Conservation (phyloP, 2,888 invertebrate species). For the Pinctada fucata region DNA sequence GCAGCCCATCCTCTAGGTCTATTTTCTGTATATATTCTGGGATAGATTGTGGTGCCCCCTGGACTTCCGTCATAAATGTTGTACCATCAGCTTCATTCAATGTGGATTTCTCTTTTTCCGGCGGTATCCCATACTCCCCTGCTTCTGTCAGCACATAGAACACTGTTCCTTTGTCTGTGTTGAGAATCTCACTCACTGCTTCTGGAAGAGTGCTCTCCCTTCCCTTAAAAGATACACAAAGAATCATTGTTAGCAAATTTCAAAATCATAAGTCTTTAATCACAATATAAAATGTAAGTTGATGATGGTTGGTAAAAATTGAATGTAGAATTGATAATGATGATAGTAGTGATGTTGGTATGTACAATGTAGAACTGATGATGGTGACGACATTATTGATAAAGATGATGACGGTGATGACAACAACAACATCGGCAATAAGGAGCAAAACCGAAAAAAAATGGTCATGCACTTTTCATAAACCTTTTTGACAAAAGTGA, state of each 20-base stretch:
- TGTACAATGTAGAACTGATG: no score
- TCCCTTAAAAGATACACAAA: slow-evolving; percentile 20
- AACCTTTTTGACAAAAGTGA: no score
- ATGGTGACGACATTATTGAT: no score
- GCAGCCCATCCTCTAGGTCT: slow-evolving; percentile 54
- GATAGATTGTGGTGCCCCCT: slow-evolving; percentile 36
- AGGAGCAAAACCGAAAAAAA: no score
- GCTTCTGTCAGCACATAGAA: slow-evolving; percentile 73
- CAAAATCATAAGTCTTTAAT: no score
- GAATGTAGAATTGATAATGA: no score
- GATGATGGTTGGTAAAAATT: no score
- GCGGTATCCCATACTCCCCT: slow-evolving; percentile 60
- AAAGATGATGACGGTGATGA: no score
- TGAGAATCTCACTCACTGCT: slow-evolving; percentile 67
- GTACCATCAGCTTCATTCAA: slow-evolving; percentile 30
- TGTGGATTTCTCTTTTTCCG: slow-evolving; percentile 36
- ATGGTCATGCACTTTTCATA: no score
- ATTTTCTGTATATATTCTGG: slow-evolving; percentile 62
- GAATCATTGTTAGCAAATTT: background rate
- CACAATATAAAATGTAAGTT: no score
- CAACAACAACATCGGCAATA: no score
- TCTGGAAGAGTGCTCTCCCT: slow-evolving; percentile 36
- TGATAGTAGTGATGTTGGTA: no score
- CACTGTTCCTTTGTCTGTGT: slow-evolving; percentile 70
- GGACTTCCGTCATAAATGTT: slow-evolving; percentile 59